Evolutionary conservation across 2,113 vertebrate species (phyloP), one percentile per base, ranked within the genome.

Genomic region (Desmodus rotundus): DNA sequence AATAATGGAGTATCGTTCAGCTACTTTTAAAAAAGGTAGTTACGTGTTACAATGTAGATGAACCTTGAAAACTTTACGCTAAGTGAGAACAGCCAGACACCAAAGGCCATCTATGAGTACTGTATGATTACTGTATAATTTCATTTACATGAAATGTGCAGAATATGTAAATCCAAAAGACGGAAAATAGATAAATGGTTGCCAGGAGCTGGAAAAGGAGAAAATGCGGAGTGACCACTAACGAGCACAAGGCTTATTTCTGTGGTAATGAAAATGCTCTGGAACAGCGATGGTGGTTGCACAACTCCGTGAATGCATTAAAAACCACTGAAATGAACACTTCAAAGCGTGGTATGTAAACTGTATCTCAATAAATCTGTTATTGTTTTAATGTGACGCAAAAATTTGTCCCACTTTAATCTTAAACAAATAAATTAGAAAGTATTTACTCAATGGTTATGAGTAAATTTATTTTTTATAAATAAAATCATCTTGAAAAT

Each of bases 381-480:
- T 82, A 72, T 78, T 95, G 74, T 87, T 95, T 84, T 50, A 93
- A 83, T 89, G 31, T 81, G 17, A 97, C 77, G 31, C 43, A 95
- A 97, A 95, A 95, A 73, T 77, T 17, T 65, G 70, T 54, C 24
- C 80, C n/a, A 87, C 54, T 89, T 87, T 76, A 88, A 97, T 47
- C 11, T 38, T 26, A 89, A 96, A 92, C 65, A 84, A 89, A 93
- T 94, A 93, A 93, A 96, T 76, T 92, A 92, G 43, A 61, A 92
- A 96, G 47, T 58, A 36, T 94, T 95, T 95, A 94, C 77, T 95
- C 61, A 91, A 67, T 67, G 65, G 68, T 76, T 95, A 20, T 81
- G 24, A 82, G 50, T 72, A 93, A 87, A 84, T 83, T 90, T 92
- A 85, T 63, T 72, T 96, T 94, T 93, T 90, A 95, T 33, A 97